Conservation (phyloP, 2,888 invertebrate genomes). For the Eupeodes latifasciatus region DNA sequence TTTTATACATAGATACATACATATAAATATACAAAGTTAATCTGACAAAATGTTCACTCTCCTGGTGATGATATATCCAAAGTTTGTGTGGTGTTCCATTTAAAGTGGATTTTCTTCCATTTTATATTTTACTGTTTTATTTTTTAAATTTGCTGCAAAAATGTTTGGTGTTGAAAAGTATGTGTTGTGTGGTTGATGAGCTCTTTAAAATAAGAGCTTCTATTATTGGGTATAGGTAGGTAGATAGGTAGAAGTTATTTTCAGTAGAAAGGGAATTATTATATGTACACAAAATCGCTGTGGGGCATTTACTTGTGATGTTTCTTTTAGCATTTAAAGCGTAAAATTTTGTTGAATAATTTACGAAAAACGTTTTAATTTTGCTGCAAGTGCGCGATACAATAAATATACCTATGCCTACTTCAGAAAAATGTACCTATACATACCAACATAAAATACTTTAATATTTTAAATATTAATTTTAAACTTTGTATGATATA, state of each 20-base stretch:
- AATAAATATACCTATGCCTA: background rate
- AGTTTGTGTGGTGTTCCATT: conserved; percentile 65
- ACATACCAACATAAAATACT: background rate
- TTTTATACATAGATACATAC: conserved; percentile 30
- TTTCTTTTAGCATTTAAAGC: conserved; percentile 65
- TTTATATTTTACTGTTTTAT: conserved; percentile 12
- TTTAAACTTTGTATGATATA: too few relatives aligned
- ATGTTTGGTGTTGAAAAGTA: conserved; percentile 31
- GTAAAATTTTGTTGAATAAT: conserved; percentile 66
- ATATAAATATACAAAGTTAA: conserved; percentile 59
- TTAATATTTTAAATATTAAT: conserved; percentile 10
- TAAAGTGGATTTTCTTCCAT: conserved; percentile 51
- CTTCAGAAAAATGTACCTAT: too few relatives aligned
- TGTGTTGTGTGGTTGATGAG: background rate
- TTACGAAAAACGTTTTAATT: conserved; percentile 63
- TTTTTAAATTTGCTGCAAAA: conserved; percentile 57
- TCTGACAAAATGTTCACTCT: conserved; percentile 70
- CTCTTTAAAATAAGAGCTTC: conserved; percentile 58
- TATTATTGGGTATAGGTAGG: background rate
- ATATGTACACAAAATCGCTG: conserved; percentile 34
- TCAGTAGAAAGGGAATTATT: background rate
- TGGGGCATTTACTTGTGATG: conserved; percentile 59
- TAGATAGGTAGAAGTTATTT: background rate
- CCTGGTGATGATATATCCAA: conserved; percentile 62
- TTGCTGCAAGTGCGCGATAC: conserved; percentile 27